Evolutionary conservation across 2,797 vertebrate species (phyloP).

Genomic region (Petrocephalus schoutedeni): DNA sequence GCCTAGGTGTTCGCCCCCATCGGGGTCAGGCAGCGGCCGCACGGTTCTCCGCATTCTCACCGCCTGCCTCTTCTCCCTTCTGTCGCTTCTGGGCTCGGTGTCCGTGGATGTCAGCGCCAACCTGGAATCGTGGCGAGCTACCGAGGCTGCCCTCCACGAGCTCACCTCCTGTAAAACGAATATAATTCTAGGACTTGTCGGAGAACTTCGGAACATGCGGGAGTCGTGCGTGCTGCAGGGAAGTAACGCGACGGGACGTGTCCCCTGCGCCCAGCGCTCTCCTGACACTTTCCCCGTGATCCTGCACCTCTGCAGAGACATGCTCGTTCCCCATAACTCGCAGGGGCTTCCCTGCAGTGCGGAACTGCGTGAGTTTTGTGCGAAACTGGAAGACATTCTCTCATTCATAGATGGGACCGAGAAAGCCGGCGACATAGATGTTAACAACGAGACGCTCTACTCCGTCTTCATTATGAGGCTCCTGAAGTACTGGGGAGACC

Average conservation of each 20-base stretch:
- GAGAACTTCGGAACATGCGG: constrained; percentile 62
- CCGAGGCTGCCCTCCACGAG: constrained; percentile 55
- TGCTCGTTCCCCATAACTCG: constrained; percentile 26
- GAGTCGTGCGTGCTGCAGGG: constrained; percentile 32
- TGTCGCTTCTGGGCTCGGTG: constrained; percentile 69
- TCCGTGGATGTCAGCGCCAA: constrained; percentile 64
- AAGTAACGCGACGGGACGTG: constrained; percentile 12
- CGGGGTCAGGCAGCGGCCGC: constrained; percentile 50
- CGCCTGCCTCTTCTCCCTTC: constrained; percentile 67
- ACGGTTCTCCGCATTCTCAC: constrained; percentile 63
- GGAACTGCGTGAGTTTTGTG: constrained; percentile 53
- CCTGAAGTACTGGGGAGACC: constrained; percentile 52
- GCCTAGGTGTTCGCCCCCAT: constrained; percentile 43
- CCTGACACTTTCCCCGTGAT: constrained; percentile 35
- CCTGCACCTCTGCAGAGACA: constrained; percentile 46
- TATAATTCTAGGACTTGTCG: constrained; percentile 51
- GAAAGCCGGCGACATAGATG: constrained; percentile 25
- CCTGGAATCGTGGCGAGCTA: constrained; percentile 56
- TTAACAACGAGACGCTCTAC: constrained; percentile 35
- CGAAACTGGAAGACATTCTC: constrained; percentile 37
- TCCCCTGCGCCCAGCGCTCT: not conserved
- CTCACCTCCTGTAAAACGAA: constrained; percentile 65
- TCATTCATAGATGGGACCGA: constrained; percentile 39
- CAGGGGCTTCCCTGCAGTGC: constrained; percentile 47
- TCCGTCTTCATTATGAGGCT: constrained; percentile 56